Percentiles rank a stretch among this genome's conserved stretches.
Evolutionary conservation across 2,797 vertebrate genomes (phyloP).

Genomic region (Crypturellus tataupa): DNA sequence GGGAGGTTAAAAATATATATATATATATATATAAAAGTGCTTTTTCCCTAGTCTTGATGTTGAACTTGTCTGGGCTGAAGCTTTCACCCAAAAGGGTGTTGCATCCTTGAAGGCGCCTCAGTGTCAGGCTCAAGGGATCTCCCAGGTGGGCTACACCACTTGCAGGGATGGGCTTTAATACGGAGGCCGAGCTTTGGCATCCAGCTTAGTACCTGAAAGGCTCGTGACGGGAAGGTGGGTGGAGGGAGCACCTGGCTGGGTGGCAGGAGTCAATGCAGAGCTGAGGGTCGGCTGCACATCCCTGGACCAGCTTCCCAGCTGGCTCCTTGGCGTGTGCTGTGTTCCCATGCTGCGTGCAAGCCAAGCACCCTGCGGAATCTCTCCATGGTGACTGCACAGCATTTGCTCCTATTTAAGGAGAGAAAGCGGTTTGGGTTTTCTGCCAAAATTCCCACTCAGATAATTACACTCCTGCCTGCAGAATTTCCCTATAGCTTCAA

Average conservation of each 20-base stretch:
- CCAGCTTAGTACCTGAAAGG: neutral
- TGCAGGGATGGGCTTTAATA: neutral
- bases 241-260: neutral
- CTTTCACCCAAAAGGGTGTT: neutral
- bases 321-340: neutral
- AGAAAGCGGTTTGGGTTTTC: constrained; percentile 54
- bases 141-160: neutral
- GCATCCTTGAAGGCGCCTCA: neutral
- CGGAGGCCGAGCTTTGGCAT: neutral
- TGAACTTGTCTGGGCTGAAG: neutral
- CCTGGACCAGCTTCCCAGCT: neutral
- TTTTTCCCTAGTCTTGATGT: neutral
- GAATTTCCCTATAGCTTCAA: constrained; percentile 22
- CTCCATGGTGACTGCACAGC: constrained; percentile 71
- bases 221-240: neutral
- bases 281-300: neutral
- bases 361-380: constrained; percentile 34
- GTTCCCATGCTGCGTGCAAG: constrained; percentile 1
- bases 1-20: too few species aligned
- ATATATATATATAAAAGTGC: too few species aligned
- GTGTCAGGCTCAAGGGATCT: neutral
- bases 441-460: constrained; percentile 70
- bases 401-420: constrained; percentile 64
- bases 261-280: neutral
- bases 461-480: constrained; percentile 68